A percentile compares a stretch with the other conserved stretches of the same genome.
phyloP scores from a whole-genome alignment of 2,113 vertebrate genomes.

The Actenoides lindsayi region DNA sequence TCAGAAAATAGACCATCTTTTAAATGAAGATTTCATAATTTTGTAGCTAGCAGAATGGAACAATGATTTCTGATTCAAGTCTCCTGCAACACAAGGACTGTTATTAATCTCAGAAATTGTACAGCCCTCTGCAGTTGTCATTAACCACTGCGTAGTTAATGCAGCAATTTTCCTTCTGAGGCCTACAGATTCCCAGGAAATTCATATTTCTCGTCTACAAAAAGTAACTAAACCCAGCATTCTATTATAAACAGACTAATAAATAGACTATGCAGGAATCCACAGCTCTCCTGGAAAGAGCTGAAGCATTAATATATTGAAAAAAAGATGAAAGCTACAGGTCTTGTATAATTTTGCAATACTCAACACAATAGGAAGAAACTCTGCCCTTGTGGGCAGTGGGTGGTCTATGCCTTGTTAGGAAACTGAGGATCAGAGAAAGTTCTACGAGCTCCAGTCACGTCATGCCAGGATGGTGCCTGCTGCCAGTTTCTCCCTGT shows the following conservation, averaged over 20 bases:
- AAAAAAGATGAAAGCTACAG: not conserved
- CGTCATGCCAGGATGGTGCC: not conserved
- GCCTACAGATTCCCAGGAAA: not conserved
- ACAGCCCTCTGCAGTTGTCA: not conserved
- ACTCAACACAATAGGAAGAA: not conserved
- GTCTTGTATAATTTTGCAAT: not conserved
- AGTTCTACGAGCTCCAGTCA: not conserved
- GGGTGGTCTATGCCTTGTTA: too few relatives aligned
- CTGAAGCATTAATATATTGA: not conserved
- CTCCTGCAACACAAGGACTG: fast-evolving
- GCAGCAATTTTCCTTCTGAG: not conserved
- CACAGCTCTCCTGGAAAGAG: not conserved
- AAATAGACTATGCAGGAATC: not conserved
- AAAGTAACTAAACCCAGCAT: not conserved
- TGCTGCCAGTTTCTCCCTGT: not conserved
- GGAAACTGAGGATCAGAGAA: not conserved
- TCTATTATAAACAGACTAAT: not conserved
- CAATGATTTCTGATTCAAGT: not conserved
- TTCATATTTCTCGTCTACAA: not conserved
- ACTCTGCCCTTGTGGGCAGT: not conserved
- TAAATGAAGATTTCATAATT: not conserved
- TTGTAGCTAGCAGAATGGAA: not conserved
- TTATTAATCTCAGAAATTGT: not conserved
- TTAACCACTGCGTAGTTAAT: not conserved
- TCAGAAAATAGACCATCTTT: not conserved